Conservation (phyloP, 2,113 vertebrate genomes). For the Onychorhynchus coronatus region DNA sequence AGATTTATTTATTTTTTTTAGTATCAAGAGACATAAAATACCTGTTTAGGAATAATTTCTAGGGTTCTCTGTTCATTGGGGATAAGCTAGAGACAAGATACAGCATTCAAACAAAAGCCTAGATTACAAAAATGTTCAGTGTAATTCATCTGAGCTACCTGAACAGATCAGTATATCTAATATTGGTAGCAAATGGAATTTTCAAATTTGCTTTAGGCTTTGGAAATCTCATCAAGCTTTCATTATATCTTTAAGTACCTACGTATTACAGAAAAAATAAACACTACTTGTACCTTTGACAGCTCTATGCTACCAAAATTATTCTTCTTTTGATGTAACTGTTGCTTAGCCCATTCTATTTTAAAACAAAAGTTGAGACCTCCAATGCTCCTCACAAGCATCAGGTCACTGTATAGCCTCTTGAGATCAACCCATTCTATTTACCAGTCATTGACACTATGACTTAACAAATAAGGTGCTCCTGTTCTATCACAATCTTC, state of each 20-base stretch:
- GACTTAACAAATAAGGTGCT: background rate
- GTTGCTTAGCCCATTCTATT: background rate
- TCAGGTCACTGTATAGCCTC: background rate
- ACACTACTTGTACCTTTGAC: background rate
- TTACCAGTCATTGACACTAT: background rate
- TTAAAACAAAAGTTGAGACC: background rate
- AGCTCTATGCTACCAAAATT: background rate
- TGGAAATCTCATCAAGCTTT: background rate
- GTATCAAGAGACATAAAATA: constrained; percentile 34
- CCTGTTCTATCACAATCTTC: background rate
- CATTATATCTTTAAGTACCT: background rate
- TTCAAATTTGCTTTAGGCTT: background rate
- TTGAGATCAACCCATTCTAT: background rate
- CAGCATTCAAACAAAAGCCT: background rate
- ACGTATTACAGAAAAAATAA: background rate
- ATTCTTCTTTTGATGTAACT: background rate
- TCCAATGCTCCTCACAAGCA: background rate
- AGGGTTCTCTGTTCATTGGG: background rate
- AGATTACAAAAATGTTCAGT: background rate
- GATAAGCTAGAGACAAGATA: background rate
- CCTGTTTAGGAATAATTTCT: constrained; percentile 39
- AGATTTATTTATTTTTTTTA: background rate
- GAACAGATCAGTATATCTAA: background rate
- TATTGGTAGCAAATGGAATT: background rate
- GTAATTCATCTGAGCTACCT: background rate